Conservation (phyloP, 2,888 invertebrate genomes). For the Trachelus iudaicus region DNA sequence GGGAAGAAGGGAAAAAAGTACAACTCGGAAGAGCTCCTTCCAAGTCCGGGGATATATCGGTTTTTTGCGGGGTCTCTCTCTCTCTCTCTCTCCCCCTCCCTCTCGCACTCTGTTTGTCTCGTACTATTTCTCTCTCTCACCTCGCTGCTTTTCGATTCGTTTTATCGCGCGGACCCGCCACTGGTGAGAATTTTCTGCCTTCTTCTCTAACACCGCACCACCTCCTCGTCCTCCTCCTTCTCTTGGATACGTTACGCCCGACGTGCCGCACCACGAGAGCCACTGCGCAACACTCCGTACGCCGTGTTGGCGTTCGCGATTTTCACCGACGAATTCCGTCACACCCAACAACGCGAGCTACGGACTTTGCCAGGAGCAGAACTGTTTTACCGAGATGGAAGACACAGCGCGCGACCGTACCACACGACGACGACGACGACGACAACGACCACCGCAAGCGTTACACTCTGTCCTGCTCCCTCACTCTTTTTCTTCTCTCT, state of each 20-base stretch:
- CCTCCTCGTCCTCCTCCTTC: neutral
- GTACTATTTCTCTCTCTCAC: slow-evolving; percentile 29
- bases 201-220: neutral
- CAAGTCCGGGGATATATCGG: neutral
- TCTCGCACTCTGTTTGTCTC: slow-evolving; percentile 21
- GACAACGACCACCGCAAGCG: neutral
- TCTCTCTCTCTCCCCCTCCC: slow-evolving; percentile 1
- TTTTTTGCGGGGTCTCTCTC: slow-evolving; percentile 5
- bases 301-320: slow-evolving; percentile 25
- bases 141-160: slow-evolving; percentile 32
- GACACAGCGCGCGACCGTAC: slow-evolving; percentile 9
- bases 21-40: neutral
- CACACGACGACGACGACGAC: slow-evolving; percentile 7
- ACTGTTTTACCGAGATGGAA: neutral
- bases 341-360: slow-evolving; percentile 41
- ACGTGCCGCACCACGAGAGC: slow-evolving; percentile 13
- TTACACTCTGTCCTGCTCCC: neutral
- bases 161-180: slow-evolving; percentile 26
- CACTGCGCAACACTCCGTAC: slow-evolving; percentile 40
- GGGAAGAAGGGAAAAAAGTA: neutral
- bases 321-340: slow-evolving; percentile 42
- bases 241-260: slow-evolving; percentile 9
- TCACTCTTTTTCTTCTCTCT: neutral
- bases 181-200: slow-evolving; percentile 11
- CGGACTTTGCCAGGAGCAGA: neutral